Base-by-base conservation (phyloP, 2,113 vertebrate species). In the Marmota flaviventris region DNA sequence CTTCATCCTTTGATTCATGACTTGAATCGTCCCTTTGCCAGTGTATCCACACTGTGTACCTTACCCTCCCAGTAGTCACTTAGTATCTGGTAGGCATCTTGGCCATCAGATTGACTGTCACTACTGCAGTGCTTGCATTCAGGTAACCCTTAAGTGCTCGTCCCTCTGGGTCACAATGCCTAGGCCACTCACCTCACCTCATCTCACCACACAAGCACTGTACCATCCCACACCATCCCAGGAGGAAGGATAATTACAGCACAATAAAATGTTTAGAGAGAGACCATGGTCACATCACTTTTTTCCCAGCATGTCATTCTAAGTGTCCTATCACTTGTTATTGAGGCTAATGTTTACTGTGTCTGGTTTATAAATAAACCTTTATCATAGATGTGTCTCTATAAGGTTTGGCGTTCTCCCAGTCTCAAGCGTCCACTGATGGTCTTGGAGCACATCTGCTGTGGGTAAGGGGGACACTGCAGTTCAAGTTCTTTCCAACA, bases 191-290 rank as follows among this genome's bases (percentile, higher is more conserved):
- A 3, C 37, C 72, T 51, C 32, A 20, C 4, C 25, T 39, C 22
- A 0, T 11, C 27, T 53, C 34, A 22, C 5, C n/a, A 25, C 42
- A 1, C 1, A 2, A 5, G 17, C 32, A 11, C 3, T 42, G 8
- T 29, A 37, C 25, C 17, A 72, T 4, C 20, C 63, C 39, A 32
- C 24, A 4, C 20, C 17, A 7, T 13, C 69, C 16, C 42, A 65
- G 56, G 32, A 61, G 45, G 75, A 42, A 24, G 29, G 8, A 5
- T 42, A 45, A 29, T 42, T 16, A 42, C 16, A 48, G 51, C 20
- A n/a, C 53, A 20, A 32, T 24, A 12, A 42, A 34, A 8, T 4
- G 29, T 34, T 22, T 17, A 77, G 65, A 61, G 51, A 3, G 27
- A 42, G 27, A 61, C 63, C 73, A 14, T 11, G 8, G 29, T 34